Evolutionary conservation across 92 coral and sea anemone genomes (phyloP), one percentile per base, ranked within the genome.

Genomic region (Diadumene lineata): DNA sequence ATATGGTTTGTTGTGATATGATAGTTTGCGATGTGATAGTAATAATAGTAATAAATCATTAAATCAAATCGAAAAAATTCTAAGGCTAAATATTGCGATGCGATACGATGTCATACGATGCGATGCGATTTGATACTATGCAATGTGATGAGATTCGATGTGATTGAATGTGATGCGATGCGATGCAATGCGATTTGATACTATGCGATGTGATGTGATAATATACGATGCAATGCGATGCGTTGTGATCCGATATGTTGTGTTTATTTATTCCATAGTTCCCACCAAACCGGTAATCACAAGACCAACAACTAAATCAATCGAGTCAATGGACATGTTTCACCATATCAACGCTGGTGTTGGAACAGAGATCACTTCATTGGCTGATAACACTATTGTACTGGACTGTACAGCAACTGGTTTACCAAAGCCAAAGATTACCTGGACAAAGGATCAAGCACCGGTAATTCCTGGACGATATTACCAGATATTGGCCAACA

Each of bases 401-500:
- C 64, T 91, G 29, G 56, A 86, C 3, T 91, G 97, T 80, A 55
- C 4, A 64, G 97, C 80, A 26, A 87, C 76, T 44, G 97, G 97
- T 30, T 21, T 84, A 19, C 97, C 97, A 34, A 31, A 55, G 64
- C 92, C 97, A 11, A 43, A 70, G 16, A 84, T 84, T 72, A 75
- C 31, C 51, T 91, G 97, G 97, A 78, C 31, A 0, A 91, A 75
- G 63, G 87, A 87, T 58, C 87, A 76, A 0, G 85, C 73, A 55
- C 73, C 66, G 31, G 24, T 90, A 19, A 50, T 18, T 13, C 30
- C 81, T 7, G 88, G 85, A 29, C 64, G 77, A 30, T 65, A 75
- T 29, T 28, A 84, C 53, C 61, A 43, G 32, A 67, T 91, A 50
- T 64, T 64, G 21, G 34, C 70, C 21, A 88, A 91, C 31, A 86